Percentiles rank a stretch among this genome's conserved stretches.
phyloP scores from a whole-genome alignment of 2,888 invertebrate genomes.

The Mythimna loreyi region DNA sequence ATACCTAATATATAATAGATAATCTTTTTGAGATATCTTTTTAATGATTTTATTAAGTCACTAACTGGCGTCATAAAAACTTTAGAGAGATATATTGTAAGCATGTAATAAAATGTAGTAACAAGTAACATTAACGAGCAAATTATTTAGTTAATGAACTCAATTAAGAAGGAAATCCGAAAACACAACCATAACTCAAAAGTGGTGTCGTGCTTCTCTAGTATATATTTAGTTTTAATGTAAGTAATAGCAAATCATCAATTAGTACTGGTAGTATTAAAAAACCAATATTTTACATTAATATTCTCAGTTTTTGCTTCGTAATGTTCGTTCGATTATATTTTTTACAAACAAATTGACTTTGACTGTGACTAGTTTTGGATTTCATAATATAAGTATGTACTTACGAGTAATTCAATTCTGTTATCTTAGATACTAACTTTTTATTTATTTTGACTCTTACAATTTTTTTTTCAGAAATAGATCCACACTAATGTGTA shows the following conservation, averaged over 20 bases:
- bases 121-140: no score
- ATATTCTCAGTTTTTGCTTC: neutral
- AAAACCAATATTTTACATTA: neutral
- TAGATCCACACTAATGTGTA: no score
- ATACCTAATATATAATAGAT: no score
- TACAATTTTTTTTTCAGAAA: neutral
- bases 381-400: neutral
- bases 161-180: no score
- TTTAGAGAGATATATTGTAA: conserved; percentile 6
- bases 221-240: neutral
- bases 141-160: no score
- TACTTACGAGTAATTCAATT: neutral
- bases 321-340: neutral
- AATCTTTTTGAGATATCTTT: neutral
- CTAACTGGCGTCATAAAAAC: neutral
- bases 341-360: neutral
- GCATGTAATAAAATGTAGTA: neutral
- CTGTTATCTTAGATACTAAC: neutral
- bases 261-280: neutral
- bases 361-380: neutral
- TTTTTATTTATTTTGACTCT: no score
- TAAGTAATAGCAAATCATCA: neutral
- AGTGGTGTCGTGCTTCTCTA: neutral
- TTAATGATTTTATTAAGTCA: neutral
- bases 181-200: neutral